A percentile compares a stretch with the other conserved stretches of the same genome.
Conservation (phyloP, 2,888 invertebrate species). For the Pimpla rufipes region DNA sequence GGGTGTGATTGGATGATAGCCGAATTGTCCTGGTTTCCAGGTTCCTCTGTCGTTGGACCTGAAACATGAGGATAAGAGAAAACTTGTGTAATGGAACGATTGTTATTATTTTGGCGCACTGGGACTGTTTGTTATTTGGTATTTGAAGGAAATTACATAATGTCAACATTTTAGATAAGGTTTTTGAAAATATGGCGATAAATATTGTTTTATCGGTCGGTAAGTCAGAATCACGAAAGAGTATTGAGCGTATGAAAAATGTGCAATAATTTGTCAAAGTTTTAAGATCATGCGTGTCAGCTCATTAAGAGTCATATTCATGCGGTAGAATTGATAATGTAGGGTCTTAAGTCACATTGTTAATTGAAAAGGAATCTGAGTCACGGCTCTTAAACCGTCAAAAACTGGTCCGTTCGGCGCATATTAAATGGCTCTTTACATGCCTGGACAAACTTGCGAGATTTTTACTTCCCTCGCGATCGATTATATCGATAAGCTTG, state of each 20-base stretch:
- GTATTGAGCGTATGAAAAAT: background rate
- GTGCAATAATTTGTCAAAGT: background rate
- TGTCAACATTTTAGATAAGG: no score
- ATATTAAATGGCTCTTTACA: background rate
- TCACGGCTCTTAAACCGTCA: background rate
- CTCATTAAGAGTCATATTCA: background rate
- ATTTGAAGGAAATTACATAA: no score
- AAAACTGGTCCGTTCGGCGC: background rate
- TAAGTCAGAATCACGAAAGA: background rate
- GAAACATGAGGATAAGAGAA: background rate
- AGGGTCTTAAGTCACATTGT: background rate
- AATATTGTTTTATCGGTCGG: background rate
- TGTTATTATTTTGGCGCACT: background rate
- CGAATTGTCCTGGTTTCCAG: background rate
- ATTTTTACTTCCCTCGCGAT: constrained; percentile 2
- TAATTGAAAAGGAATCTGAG: background rate
- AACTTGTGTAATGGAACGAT: background rate
- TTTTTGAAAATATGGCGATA: background rate
- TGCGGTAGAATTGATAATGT: background rate
- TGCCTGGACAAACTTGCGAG: background rate
- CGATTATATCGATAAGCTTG: constrained; percentile 13
- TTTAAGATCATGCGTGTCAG: background rate
- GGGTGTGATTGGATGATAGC: background rate
- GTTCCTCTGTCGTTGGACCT: background rate
- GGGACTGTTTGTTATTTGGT: no score